Evolutionary conservation across 2,888 invertebrate genomes (phyloP).

Genomic region (Prosopocoilus inquinatus): DNA sequence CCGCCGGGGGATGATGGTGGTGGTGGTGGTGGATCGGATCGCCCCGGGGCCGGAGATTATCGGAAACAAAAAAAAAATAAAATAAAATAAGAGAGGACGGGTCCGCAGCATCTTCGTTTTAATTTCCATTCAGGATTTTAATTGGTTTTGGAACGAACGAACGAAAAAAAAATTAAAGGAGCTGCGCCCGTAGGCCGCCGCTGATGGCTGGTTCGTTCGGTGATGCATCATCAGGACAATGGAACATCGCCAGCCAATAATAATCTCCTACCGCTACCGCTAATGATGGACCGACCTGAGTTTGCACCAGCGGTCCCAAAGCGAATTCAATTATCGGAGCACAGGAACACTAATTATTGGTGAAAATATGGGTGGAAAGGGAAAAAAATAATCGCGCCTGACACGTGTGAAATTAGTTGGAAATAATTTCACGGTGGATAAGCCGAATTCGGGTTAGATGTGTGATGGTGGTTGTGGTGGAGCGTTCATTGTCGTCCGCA

Average conservation of each 20-base stretch:
- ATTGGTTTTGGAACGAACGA: neutral
- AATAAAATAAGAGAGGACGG: too few relatives aligned
- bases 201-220: constrained; percentile 29
- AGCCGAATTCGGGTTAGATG: neutral
- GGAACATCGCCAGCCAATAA: constrained; percentile 33
- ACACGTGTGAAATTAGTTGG: constrained; percentile 1
- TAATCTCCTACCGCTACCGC: constrained; percentile 34
- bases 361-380: too few relatives aligned
- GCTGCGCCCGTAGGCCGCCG: constrained; percentile 12
- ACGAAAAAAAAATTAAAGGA: neutral
- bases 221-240: constrained; percentile 32
- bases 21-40: neutral
- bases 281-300: constrained; percentile 30
- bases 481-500: neutral
- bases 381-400: neutral
- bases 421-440: constrained; percentile 3
- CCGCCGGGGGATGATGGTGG: neutral
- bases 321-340: neutral
- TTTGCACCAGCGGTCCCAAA: constrained; percentile 6
- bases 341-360: too few relatives aligned
- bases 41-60: too few relatives aligned
- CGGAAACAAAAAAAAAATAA: too few relatives aligned
- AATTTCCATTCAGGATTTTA: constrained; percentile 2
- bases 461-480: neutral
- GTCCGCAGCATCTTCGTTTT: neutral